These are phyloP conservation scores for Serinus canaria DNA, from an alignment of 2,113 vertebrate species.

Conservation along the genomic window DNA sequence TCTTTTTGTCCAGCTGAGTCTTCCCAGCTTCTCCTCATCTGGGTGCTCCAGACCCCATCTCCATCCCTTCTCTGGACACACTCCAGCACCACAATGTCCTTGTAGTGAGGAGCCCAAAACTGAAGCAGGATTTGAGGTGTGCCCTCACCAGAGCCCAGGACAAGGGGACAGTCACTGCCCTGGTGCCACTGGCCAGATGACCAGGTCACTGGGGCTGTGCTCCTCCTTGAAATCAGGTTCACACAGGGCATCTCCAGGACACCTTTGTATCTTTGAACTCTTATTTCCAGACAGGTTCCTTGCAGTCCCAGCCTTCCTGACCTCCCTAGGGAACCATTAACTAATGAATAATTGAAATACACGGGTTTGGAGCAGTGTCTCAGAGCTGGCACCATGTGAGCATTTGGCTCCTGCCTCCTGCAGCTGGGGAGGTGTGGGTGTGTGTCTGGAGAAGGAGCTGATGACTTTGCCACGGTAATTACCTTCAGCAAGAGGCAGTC, in stretches of 20 bases:
- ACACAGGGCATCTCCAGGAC: neutral
- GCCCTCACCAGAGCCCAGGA: neutral
- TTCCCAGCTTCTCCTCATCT: neutral
- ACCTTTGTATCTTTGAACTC: neutral
- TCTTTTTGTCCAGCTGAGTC: neutral
- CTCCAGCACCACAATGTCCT: neutral
- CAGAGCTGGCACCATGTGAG: neutral
- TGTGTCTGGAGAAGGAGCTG: neutral
- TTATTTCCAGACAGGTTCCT: neutral
- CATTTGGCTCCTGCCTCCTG: neutral
- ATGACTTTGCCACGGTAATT: neutral
- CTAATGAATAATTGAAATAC: neutral
- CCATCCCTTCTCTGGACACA: neutral
- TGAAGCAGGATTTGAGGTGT: neutral
- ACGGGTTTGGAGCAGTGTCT: neutral
- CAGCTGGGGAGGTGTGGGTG: neutral
- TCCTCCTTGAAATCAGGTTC: neutral
- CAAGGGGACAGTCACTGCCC: neutral
- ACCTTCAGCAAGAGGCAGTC: neutral
- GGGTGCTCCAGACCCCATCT: neutral
- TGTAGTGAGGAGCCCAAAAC: neutral
- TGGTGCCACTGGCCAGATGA: neutral
- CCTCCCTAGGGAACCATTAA: neutral
- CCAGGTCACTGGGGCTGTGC: neutral
- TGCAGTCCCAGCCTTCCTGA: neutral